Evolutionary conservation across 2,797 vertebrate genomes (phyloP), one percentile per base, ranked within the genome.

Genomic region (Luscinia luscinia): DNA sequence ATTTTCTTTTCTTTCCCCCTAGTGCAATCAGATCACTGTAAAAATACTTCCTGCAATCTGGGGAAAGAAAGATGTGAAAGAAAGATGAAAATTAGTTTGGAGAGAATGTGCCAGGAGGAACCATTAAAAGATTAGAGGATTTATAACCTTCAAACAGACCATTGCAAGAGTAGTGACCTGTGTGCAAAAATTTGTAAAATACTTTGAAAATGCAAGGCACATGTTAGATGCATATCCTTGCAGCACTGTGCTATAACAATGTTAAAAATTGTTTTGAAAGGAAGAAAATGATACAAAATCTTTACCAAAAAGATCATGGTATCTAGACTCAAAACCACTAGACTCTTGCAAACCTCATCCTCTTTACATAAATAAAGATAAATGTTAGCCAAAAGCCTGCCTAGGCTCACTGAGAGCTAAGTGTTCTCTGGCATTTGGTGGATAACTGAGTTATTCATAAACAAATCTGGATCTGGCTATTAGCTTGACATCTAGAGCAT

Each of bases 401-500:
- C 55, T 66, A 57, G 32, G 34, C n/a, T 90, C 9, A 62, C n/a
- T 75, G 51, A 73, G 38, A 85, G 30, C 24, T 89, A 55, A 72
- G 28, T 84, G 54, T 49, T 89, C 69, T 38, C 6, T 63, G 51
- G 24, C 51, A 61, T 87, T 89, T 69, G 41, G 23, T 76, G 38
- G 28, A 41, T 78, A 82, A 87, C 59, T 32, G 36, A 81, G 51
- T 90, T 91, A 59, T 57, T 89, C 10, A 22, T 86, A 92, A 94
- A 73, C 49, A 86, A 95, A 88, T 90, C 38, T 76, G 73, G 36
- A 68, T 72, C 34, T 66, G 55, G 45, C 57, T 86, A 68, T 57
- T 84, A 90, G 34, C 38, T 46, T 96, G 85, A 75, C 63, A 84
- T 86, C 63, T 63, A 81, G 49, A 90, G 12, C 73, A 51, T 95